Base-by-base conservation (phyloP, 2,113 vertebrate species). In the Asarcornis scutulata region DNA sequence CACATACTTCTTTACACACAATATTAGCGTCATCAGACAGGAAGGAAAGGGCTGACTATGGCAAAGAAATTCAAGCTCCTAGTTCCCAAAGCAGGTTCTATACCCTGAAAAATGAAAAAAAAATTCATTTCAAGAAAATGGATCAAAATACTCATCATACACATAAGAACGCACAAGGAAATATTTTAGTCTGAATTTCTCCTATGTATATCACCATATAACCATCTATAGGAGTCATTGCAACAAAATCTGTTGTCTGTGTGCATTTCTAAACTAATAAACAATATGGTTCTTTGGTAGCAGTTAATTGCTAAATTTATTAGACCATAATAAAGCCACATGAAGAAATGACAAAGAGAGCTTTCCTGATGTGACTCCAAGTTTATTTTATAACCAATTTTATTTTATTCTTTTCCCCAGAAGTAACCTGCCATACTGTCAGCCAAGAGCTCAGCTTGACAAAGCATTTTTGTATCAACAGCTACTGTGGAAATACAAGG, bases 291-390 rank as follows among this genome's bases (percentile, higher is more conserved):
- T 50, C 23, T 52, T 25, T 52, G 50, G 50, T 25, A 52, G 23
- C 50, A 13, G 13, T 52, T 60, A 16, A 69, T 56, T 58, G 21
- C 2, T 11, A 21, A 75, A 53, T 53, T 48, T 23, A 15, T 53
- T 32, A 83, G 13, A 6, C 11, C 0, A 0, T 22, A 31, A 6
- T 44, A 64, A 78, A 85, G 17, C 9, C 5, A 8, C 6, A 46
- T 3, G 13, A 9, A 40, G 44, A 1, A 1, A 32, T 6, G 4
- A 11, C 32, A 3, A 62, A 62, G 6, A 53, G 12, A 4, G 5
- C 53, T 75, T 75, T 75, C 23, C 56, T 58, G 9, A 40, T 40
- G 14, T 0, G 2, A 44, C 29, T 59, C 32, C 29, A 40, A 6
- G 44, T 48, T 46, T 31, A 15, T 52, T 78, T 31, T 56, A 27